These are phyloP conservation scores for Drosophila persimilis DNA, from an alignment of 1,140 invertebrate genomes.

Conservation along the genomic window DNA sequence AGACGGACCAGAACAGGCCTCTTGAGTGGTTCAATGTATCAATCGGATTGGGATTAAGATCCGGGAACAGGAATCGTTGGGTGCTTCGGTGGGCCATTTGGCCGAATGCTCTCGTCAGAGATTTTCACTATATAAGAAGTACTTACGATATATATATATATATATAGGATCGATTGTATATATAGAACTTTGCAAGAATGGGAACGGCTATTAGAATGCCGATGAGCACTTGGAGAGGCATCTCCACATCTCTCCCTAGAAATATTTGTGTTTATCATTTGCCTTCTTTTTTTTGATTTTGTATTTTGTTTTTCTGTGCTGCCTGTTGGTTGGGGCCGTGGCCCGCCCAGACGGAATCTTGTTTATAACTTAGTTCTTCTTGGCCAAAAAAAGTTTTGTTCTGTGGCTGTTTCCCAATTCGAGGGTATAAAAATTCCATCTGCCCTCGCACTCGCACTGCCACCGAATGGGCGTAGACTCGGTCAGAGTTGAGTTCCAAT, in stretches of 20 bases:
- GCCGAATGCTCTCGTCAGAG: slow-evolving; percentile 27
- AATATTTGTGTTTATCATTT: slow-evolving; percentile 32
- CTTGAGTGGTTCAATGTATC: no score
- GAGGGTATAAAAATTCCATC: slow-evolving; percentile 45
- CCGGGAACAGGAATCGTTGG: no score
- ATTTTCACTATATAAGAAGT: slow-evolving; percentile 9
- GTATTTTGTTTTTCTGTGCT: neutral
- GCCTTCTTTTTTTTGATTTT: neutral
- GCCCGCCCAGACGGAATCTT: slow-evolving; percentile 20
- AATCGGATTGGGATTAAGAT: no score
- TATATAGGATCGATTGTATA: neutral
- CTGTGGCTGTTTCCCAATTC: slow-evolving; percentile 14
- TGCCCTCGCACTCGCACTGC: neutral
- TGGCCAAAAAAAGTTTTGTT: slow-evolving; percentile 14
- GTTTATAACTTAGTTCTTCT: slow-evolving; percentile 45
- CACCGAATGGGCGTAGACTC: slow-evolving; percentile 11
- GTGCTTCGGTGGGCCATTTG: no score
- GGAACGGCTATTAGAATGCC: neutral
- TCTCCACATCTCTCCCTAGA: neutral
- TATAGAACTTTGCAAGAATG: neutral
- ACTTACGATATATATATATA: slow-evolving; percentile 3
- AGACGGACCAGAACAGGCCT: neutral
- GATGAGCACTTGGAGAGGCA: slow-evolving; percentile 31
- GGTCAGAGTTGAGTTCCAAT: slow-evolving; percentile 23
- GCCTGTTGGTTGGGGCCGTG: no score